Base-by-base conservation (phyloP, 2,888 invertebrate species). In the Trachelus tabidus region DNA sequence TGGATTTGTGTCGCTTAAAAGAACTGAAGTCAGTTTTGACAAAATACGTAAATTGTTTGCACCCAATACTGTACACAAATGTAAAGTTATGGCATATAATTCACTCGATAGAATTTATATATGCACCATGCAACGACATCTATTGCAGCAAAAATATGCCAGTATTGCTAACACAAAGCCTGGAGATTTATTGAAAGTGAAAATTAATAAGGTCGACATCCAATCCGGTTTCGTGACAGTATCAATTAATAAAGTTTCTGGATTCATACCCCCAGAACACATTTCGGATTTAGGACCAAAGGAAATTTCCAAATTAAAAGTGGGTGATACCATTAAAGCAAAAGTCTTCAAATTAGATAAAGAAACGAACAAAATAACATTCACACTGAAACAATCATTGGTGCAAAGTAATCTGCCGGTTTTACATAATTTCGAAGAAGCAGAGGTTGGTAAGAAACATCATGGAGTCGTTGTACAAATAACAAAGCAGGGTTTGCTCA, bases 301-400 rank as follows among this genome's bases (percentile, higher is more conserved):
- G 31, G 30, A 79, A 76, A 80, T 92, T 56, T 85, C 89, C 0
- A 94, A 94, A 86, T 87, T 95, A 1, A 86, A 88, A 30, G 83
- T 93, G 0, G 96, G 95, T 0, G 93, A 94, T 73, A 82, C 92
- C 23, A 93, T 95, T 0, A 89, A 92, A 2, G 95, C 93, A 0
- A 93, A 94, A 3, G 94, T 96, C 6, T 89, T 95, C 56, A 89
- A 90, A 0, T 87, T 94, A 4, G 93, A 93, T 82, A 79, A 86
- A 0, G 92, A 89, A 0, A 92, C 91, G 31, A 92, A 92, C 34
- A 92, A 92, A 4, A 90, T 95, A 1, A 89, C 94, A 76, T 92
- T 96, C 33, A 96, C 96, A 0, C 90, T 95, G 85, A 96, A 96
- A 85, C 93, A 93, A 4, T 94, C 94, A 3, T 93, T 96, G 12